These are phyloP conservation scores for Lithobates pipiens DNA, from an alignment of 2,797 vertebrate species.

Conservation along the genomic window DNA sequence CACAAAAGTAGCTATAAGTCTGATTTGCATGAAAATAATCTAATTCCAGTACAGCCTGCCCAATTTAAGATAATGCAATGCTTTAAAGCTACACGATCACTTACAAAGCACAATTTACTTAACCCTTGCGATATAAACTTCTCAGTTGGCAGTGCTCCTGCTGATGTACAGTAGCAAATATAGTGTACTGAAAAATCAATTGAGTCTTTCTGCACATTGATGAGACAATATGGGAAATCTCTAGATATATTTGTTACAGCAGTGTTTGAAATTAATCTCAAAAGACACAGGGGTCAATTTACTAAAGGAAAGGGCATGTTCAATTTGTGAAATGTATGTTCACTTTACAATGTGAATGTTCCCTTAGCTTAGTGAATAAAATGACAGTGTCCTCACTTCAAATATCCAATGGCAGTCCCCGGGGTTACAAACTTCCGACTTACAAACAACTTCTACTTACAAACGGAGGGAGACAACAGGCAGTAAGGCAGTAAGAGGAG, in stretches of 20 bases:
- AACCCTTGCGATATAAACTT: conserved; percentile 16
- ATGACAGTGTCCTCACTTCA: too few species aligned
- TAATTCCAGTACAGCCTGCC: conserved; percentile 60
- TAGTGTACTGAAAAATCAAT: neutral
- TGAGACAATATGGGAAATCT: neutral
- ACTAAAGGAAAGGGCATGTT: neutral
- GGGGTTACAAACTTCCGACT: too few species aligned
- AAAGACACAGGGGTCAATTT: neutral
- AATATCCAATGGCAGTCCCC: too few species aligned
- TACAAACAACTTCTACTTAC: too few species aligned
- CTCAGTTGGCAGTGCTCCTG: neutral
- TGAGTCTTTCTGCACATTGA: neutral
- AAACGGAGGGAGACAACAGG: too few species aligned
- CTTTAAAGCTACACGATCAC: conserved; percentile 48
- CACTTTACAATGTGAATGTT: neutral
- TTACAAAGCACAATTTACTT: conserved; percentile 52
- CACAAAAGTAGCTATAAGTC: conserved; percentile 65
- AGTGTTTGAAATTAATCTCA: neutral
- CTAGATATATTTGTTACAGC: neutral
- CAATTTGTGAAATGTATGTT: neutral
- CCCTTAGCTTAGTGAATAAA: too few species aligned
- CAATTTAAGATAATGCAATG: conserved; percentile 64
- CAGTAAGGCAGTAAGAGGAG: too few species aligned
- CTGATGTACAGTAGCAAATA: neutral
- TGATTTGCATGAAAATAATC: conserved; percentile 70